phyloP scores from a whole-genome alignment of 2,888 invertebrate genomes.

The Drosophila quinaria region DNA sequence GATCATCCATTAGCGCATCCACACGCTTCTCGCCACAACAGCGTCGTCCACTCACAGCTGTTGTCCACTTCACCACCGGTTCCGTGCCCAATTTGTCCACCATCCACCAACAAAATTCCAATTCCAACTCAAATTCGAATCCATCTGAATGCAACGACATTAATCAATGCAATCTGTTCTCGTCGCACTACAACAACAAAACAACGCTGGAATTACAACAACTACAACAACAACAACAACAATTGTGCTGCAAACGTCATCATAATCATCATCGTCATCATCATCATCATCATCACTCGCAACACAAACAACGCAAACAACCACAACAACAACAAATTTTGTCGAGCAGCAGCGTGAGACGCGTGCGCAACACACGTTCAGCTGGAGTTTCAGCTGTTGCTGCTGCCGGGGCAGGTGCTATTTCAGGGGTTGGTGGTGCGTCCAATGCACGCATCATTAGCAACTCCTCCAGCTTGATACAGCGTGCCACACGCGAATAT shows the following conservation, averaged over 20 bases:
- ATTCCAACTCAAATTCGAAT: constrained; percentile 48
- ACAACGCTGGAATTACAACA: constrained; percentile 77
- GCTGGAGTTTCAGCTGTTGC: constrained; percentile 2
- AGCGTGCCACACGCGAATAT: constrained; percentile 84
- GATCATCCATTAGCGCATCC: constrained; percentile 79
- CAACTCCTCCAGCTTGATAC: constrained; percentile 83
- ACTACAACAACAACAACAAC: constrained; percentile 50
- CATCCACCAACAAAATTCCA: constrained; percentile 33
- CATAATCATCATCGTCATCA: constrained; percentile 70
- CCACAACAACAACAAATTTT: constrained; percentile 35
- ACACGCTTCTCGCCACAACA: constrained; percentile 83
- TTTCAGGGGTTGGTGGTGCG: constrained; percentile 23
- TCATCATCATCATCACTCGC: constrained; percentile 51
- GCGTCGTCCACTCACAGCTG: constrained; percentile 78
- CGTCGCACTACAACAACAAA: constrained; percentile 43
- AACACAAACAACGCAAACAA: constrained; percentile 59
- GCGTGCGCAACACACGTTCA: constrained; percentile 64
- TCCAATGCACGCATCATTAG: constrained; percentile 81
- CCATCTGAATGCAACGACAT: constrained; percentile 50
- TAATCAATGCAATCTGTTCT: constrained; percentile 51
- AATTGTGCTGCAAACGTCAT: constrained; percentile 68
- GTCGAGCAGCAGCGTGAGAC: constrained; percentile 75
- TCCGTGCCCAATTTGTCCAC: constrained; percentile 88
- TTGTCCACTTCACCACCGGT: constrained; percentile 87
- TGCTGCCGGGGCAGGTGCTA: constrained; percentile 31